Base-by-base conservation (phyloP, 2,888 invertebrate species). In the Meta bourneti region DNA sequence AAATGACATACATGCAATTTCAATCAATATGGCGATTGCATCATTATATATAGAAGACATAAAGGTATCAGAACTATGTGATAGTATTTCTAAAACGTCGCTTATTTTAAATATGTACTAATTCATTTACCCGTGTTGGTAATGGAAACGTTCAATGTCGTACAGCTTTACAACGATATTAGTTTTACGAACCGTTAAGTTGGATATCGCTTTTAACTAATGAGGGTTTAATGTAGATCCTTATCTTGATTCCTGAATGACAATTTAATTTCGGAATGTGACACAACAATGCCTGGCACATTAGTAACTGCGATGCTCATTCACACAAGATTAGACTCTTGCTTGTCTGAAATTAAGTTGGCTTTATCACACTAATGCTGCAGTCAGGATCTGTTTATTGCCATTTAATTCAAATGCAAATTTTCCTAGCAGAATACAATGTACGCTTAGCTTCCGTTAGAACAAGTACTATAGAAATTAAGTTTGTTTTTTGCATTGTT, bases 201-300 rank as follows among this genome's bases (percentile, higher is more conserved):
- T 16, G 34, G 34, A 34, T 34, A 34, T 34, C 61, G 11, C 61
- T 61, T 16, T 61, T 16, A 61, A 61, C 61, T 61, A 61, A 61
- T 61, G 61, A 61, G 61, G 61, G 9, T 61, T 61, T 61, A 61
- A 61, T 61, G 16, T 16, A 61, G 61, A 61, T 61, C 78, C 52
- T 51, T 52, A 78, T 78, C 78, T 78, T 78, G n/a, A 78, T 78
- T n/a, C 6, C 51, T 51, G 78, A 78, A 51, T 78, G 78, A 78
- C 78, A 78, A 48, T 49, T 52, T n/a, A 52, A 78, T 8, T n/a
- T 78, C 52, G 16, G 51, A n/a, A 52, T 51, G 51, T 7, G 78
- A 52, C n/a, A 61, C 61, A 61, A 9, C 61, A 61, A 61, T 61
- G 61, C 61, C 16, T 61, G 8, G 5, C 61, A 16, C 61, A 61